Evolutionary conservation across 2,113 vertebrate species (phyloP), one percentile per base, ranked within the genome.

Genomic region (Collichthys lucidus): DNA sequence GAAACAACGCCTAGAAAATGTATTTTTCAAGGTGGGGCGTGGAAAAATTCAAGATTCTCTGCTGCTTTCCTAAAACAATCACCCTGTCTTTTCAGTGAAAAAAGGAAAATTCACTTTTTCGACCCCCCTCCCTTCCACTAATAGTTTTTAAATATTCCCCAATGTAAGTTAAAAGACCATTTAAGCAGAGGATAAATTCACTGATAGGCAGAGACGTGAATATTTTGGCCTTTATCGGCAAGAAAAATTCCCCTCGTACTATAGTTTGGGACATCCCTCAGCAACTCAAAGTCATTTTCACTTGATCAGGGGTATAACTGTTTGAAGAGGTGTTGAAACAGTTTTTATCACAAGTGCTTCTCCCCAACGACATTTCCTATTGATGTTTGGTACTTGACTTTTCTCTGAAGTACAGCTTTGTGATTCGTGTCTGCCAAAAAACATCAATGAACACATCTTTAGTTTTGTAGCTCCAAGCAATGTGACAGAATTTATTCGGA

Each of bases 291-390:
- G n/a, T 60, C n/a, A 49, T 61, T 79, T 79, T 69, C 55, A 44
- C 64, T 74, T 83, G 70, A 71, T 84, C 74, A 42, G 17, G 50
- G 59, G 26, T 50, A n/a, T 29, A 64, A 24, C 68, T 59, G 62
- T 84, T 86, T 81, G 82, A 85, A 80, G 74, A 73, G 50, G 50
- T 42, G 61, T 57, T 75, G 49, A 88, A 84, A 69, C 22, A 1
- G 3, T 69, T 82, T 79, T 85, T 66, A 83, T 84, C 71, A 84
- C 35, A 74, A 81, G 42, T 50, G n/a, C 71, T 31, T 71, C 60
- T 65, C 66, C 24, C 62, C 67, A 67, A 84, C 3, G 31, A 68
- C 74, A 73, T 75, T 79, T 82, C 52, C 79, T 66, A 57, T 79
- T 71, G 59, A 81, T 64, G 56, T 80, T 77, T 29, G 35, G 57